These are phyloP conservation scores for Cydia pomonella DNA, from an alignment of 1,140 invertebrate species.

Conservation along the genomic window DNA sequence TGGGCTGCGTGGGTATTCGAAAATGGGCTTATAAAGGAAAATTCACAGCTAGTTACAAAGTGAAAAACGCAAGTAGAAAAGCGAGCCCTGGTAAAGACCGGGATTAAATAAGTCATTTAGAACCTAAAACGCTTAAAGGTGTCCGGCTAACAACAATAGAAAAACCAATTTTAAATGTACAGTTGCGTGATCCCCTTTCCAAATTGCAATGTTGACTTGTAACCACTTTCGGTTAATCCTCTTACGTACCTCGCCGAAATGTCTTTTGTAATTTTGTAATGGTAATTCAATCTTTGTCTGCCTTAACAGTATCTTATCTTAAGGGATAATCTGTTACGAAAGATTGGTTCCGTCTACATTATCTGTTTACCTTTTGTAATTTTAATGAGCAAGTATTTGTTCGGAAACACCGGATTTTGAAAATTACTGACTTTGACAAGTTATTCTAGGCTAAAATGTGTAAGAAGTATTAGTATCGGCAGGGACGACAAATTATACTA, in stretches of 20 bases:
- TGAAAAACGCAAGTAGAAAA: no score
- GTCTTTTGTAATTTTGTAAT: slow-evolving; percentile 58
- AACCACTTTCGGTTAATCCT: slow-evolving; percentile 40
- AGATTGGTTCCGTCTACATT: slow-evolving; percentile 57
- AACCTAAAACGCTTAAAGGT: not conserved
- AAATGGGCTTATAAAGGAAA: no score
- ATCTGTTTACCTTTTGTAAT: slow-evolving; percentile 57
- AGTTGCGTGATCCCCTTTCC: slow-evolving; percentile 10
- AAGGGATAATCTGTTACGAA: slow-evolving; percentile 51
- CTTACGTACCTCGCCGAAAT: slow-evolving; percentile 41
- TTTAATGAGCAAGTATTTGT: slow-evolving; percentile 55
- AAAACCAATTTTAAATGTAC: slow-evolving; percentile 22
- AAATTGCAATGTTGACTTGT: slow-evolving; percentile 37
- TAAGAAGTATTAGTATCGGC: not conserved
- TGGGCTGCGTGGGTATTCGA: no score
- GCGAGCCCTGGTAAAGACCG: no score
- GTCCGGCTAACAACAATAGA: slow-evolving; percentile 4
- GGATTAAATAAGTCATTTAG: not conserved
- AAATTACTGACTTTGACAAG: slow-evolving; percentile 44
- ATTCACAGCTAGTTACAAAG: no score
- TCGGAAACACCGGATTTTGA: slow-evolving; percentile 45
- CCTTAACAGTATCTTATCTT: slow-evolving; percentile 51
- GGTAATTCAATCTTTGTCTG: slow-evolving; percentile 60
- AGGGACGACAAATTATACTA: not conserved
- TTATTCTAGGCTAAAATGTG: slow-evolving; percentile 9